Base-by-base conservation (phyloP, 1,140 invertebrate species). In the Magallana gigas region DNA sequence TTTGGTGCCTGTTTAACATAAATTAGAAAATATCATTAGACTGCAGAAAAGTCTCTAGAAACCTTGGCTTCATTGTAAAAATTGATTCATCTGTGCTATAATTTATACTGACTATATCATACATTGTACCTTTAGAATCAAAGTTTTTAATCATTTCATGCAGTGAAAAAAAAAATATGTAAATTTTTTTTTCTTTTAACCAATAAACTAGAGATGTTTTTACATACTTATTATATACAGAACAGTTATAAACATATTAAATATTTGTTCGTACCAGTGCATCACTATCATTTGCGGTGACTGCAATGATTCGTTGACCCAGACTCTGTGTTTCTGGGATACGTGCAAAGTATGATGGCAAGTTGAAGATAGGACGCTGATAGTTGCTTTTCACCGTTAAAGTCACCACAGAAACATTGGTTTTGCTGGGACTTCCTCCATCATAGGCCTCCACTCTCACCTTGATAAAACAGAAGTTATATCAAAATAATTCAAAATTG, bases 371-470 rank as follows among this genome's bases (percentile, higher is more conserved):
- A 58, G 93, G 93, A n/a, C 64, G 57, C 7, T 89, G 60, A 59
- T 89, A 89, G 84, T 92, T 93, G 16, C 90, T 89, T 36, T 23
- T 84, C 87, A 99, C 97, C 90, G 97, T 98, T 84, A 99, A 97
- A 83, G 96, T 95, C 68, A 98, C 96, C 80, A 96, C 97, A 36
- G 97, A 97, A 12, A 96, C 97, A 7, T 98, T 97, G 81, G 97
- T 97, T 62, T 98, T 95, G 0, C 97, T 93, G 11, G 98, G 98
- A 68, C 96, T 96, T 6, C 98, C 98, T 82, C 96, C 96, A 95
- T 99, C 98, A 29, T 96, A 96, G 3, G 98, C 95, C 60, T 89
- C 68, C n/a, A 93, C 86, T 58, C 91, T 88, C 16, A 93, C 58
- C 92, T 93, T 89, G 89, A 81, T 76, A 86, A 36, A 57, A 84